phyloP scores from a whole-genome alignment of 2,113 vertebrate genomes.

The Spea multiplicata region DNA sequence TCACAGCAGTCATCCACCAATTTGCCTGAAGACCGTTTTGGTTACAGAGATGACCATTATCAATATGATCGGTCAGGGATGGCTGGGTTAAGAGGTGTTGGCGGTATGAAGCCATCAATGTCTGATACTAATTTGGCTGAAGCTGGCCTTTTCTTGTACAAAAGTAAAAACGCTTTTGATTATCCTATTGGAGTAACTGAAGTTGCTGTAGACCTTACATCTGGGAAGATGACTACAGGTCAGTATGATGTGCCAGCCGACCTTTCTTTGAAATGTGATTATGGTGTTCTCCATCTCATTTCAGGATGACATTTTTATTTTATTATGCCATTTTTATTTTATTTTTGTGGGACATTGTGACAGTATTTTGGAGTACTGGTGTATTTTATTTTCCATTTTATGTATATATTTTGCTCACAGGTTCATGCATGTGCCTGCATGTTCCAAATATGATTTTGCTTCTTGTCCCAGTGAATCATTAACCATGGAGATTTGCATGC shows the following conservation, averaged over 20 bases:
- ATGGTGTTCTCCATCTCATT: constrained; percentile 77
- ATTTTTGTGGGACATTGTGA: constrained; percentile 66
- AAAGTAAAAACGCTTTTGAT: constrained; percentile 84
- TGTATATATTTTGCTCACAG: constrained; percentile 73
- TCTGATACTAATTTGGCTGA: constrained; percentile 86
- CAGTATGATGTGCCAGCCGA: constrained; percentile 75
- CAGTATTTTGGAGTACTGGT: constrained; percentile 61
- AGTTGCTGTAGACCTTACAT: constrained; percentile 91
- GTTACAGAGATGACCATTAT: constrained; percentile 84
- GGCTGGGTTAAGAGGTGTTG: constrained; percentile 74
- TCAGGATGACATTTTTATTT: constrained; percentile 68
- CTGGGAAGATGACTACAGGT: constrained; percentile 88
- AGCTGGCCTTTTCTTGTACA: constrained; percentile 80
- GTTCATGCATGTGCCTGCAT: constrained; percentile 93
- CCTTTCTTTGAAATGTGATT: constrained; percentile 81
- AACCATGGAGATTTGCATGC: constrained; percentile 82
- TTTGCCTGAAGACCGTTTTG: constrained; percentile 85
- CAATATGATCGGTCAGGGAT: constrained; percentile 76
- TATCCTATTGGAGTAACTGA: constrained; percentile 77
- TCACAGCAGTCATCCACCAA: constrained; percentile 78
- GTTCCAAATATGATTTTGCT: constrained; percentile 84
- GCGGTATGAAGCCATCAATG: constrained; percentile 84
- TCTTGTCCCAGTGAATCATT: constrained; percentile 78
- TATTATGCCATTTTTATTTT: constrained; percentile 62
- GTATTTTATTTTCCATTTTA: constrained; percentile 64